A percentile compares a stretch with the other conserved stretches of the same genome.
These are phyloP conservation scores for Brachionus rotundiformis DNA, from an alignment of 1,140 invertebrate genomes.

Conservation along the genomic window DNA sequence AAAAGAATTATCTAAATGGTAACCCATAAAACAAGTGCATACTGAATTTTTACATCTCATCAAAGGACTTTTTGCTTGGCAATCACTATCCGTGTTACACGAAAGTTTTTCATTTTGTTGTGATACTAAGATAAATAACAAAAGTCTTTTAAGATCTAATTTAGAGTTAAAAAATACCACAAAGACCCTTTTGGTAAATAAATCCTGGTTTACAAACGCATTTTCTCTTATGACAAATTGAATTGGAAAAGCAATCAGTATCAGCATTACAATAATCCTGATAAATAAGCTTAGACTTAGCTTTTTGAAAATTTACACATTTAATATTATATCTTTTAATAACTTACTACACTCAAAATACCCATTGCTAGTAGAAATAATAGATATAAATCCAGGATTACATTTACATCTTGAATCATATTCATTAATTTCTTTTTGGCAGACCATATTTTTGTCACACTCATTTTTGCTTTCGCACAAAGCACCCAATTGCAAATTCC, in stretches of 20 bases:
- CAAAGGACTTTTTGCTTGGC: background rate
- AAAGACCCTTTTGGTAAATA: background rate
- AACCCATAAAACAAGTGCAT: slow-evolving; percentile 3
- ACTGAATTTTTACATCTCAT: background rate
- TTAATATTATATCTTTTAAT: background rate
- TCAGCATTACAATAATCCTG: background rate
- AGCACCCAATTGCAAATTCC: background rate
- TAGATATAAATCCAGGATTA: background rate
- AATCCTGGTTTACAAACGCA: slow-evolving; percentile 10
- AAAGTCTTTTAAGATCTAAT: background rate
- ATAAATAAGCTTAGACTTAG: slow-evolving; percentile 1
- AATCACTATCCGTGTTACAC: background rate
- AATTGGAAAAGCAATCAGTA: slow-evolving; percentile 5
- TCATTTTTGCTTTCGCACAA: background rate
- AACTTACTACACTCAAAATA: slow-evolving; percentile 15
- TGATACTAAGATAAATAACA: background rate
- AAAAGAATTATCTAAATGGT: slow-evolving; percentile 3
- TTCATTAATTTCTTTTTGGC: background rate
- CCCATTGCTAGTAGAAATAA: background rate
- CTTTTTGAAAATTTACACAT: background rate
- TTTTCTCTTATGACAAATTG: slow-evolving; percentile 20
- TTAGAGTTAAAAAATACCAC: background rate
- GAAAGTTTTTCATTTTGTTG: background rate
- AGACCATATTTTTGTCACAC: background rate
- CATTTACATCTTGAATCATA: slow-evolving; percentile 28